These are phyloP conservation scores for Anoplopoma fimbria DNA, from an alignment of 2,113 vertebrate species.

Conservation along the genomic window DNA sequence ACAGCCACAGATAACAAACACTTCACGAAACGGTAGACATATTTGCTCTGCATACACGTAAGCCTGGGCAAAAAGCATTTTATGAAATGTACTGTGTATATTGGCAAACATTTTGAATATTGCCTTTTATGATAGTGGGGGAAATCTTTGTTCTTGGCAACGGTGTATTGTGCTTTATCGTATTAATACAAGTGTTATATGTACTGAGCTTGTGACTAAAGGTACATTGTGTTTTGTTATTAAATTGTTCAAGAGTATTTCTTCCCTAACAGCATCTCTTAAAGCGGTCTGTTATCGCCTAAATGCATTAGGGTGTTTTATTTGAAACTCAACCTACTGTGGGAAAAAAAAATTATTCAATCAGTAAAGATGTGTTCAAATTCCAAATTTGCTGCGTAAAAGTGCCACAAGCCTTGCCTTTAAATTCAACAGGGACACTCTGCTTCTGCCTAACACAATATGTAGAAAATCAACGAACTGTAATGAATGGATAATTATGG, in stretches of 20 bases:
- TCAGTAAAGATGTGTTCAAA: not conserved
- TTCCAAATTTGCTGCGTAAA: not conserved
- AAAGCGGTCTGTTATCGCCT: not conserved
- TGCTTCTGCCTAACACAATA: not conserved
- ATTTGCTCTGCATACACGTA: conserved; percentile 60
- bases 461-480: not conserved
- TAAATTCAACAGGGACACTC: not conserved
- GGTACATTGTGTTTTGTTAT: conserved; percentile 27
- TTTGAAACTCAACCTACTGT: not conserved
- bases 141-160: conserved; percentile 29
- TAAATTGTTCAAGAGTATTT: not conserved
- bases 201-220: conserved; percentile 18
- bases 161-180: conserved; percentile 33
- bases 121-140: conserved; percentile 34
- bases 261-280: not conserved
- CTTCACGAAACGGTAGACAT: conserved; percentile 48
- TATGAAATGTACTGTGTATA: conserved; percentile 29
- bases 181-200: conserved; percentile 26
- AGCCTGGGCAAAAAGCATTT: conserved; percentile 44
- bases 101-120: conserved; percentile 60
- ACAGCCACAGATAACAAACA: conserved; percentile 63
- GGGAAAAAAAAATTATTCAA: not conserved
- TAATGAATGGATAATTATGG: not conserved
- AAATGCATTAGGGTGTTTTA: not conserved
- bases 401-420: not conserved